phyloP scores from a whole-genome alignment of 1,140 invertebrate genomes.

The Drosophila saltans region DNA sequence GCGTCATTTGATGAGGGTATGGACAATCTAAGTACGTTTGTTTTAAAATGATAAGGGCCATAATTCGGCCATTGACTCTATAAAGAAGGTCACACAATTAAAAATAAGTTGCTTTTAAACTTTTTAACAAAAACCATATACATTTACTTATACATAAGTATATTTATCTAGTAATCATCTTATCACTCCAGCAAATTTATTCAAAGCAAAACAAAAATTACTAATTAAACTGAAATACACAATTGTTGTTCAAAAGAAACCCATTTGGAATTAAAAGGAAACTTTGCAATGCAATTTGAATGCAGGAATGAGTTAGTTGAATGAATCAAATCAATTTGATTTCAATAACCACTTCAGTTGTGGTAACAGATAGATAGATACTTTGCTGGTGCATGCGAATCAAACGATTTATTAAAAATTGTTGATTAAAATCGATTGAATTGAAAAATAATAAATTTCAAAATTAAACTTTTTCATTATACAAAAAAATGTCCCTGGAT shows the following conservation, averaged over 20 bases:
- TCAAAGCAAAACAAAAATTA: not conserved
- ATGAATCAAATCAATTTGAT: not conserved
- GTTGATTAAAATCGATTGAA: conserved; percentile 2
- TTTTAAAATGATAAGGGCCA: conserved; percentile 20
- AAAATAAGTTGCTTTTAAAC: conserved; percentile 11
- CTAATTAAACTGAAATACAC: not conserved
- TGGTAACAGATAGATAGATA: not conserved
- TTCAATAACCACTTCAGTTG: not conserved
- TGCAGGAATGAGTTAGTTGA: not conserved
- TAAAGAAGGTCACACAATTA: conserved; percentile 18
- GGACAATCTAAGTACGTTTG: conserved; percentile 2
- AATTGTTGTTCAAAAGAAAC: not conserved
- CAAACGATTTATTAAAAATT: not conserved
- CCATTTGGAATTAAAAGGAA: not conserved
- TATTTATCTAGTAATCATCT: not conserved
- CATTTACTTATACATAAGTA: not conserved
- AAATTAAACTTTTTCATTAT: not conserved
- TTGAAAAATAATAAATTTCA: conserved; percentile 1
- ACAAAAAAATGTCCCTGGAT: not conserved
- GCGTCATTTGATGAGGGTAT: conserved; percentile 24
- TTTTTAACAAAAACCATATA: not conserved
- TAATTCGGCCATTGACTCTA: conserved; percentile 10
- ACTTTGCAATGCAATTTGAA: not conserved
- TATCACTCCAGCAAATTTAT: not conserved
- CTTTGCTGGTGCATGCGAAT: not conserved